Evolutionary conservation across 2,888 invertebrate genomes (phyloP), one percentile per base, ranked within the genome.

Genomic region (Agrenia bidenticulata): DNA sequence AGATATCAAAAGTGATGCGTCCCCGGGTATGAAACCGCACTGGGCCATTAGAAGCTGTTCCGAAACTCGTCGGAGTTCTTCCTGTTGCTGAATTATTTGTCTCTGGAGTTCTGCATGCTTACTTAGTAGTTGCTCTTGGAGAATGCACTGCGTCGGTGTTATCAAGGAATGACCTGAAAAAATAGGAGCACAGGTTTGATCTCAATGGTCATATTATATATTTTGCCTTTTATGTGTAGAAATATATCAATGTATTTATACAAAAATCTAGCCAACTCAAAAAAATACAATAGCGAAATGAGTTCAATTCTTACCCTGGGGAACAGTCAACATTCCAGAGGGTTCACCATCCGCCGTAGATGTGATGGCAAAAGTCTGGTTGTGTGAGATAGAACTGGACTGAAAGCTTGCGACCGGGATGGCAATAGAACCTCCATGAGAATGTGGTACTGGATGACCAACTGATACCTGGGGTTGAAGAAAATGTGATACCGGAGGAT

Each of bases 91-190:
- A 59, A 88, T 85, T 67, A 94, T 92, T 77, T 91, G 84, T 77
- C 90, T 88, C 78, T 93, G 91, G 67, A 94, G 81, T 78, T 92
- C 89, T 70, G 90, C 90, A 77, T 93, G 92, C 78, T 92, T 92
- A 41, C 88, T 84, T 78, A 92, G 89, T 67, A 88, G 80, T 81
- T 90, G 88, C 77, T 86, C 88, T 81, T 89, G 88, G 17, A 86
- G 78, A 66, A 86, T 85, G 68, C 83, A 83, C 77, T 77, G 78
- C 26, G 69, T 59, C 42, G 70, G 11, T 1, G 70, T 59, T 13
- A 70, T 32, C n/a, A 72, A 59, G 1, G 72, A 27, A 37, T 67
- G 67, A 21, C 62, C 66, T 57, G 51, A 53, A n/a, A n/a, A n/a
- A n/a, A n/a, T n/a, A n/a, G n/a, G n/a, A n/a, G n/a, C 23, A 67